Percentiles rank a stretch among this genome's conserved stretches.
phyloP scores from a whole-genome alignment of 2,113 vertebrate species.

The Gallinago paraguaiae region DNA sequence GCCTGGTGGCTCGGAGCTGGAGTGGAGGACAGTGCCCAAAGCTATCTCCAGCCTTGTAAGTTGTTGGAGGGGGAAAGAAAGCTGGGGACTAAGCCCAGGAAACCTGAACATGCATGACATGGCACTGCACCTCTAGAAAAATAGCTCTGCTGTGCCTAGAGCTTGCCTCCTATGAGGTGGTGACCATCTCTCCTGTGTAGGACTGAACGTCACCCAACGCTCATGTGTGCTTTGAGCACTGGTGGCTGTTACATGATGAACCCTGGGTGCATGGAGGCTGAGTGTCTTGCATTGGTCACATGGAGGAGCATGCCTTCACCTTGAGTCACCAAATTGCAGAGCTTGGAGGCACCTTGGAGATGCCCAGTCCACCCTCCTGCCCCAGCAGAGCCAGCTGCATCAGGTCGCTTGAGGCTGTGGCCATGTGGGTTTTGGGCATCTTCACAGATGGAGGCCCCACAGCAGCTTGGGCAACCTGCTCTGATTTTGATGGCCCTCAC shows the following conservation, averaged over 20 bases:
- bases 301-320: background rate
- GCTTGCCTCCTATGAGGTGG: background rate
- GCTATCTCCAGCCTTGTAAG: background rate
- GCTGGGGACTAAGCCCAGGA: background rate
- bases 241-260: background rate
- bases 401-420: background rate
- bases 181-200: background rate
- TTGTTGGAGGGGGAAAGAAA: background rate
- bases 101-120: too few relatives aligned
- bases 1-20: fast-evolving
- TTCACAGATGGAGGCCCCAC: fast-evolving
- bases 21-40: background rate
- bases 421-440: background rate
- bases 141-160: background rate
- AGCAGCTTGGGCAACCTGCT: background rate
- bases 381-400: background rate
- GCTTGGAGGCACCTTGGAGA: background rate
- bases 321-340: fast-evolving
- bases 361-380: too few relatives aligned
- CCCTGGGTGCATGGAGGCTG: background rate
- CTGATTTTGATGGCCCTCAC: background rate
- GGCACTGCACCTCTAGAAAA: background rate
- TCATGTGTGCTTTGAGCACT: fast-evolving
- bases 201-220: background rate
- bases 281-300: fast-evolving